phyloP scores from a whole-genome alignment of 2,888 invertebrate species.

The Dorcus parallelipipedus region DNA sequence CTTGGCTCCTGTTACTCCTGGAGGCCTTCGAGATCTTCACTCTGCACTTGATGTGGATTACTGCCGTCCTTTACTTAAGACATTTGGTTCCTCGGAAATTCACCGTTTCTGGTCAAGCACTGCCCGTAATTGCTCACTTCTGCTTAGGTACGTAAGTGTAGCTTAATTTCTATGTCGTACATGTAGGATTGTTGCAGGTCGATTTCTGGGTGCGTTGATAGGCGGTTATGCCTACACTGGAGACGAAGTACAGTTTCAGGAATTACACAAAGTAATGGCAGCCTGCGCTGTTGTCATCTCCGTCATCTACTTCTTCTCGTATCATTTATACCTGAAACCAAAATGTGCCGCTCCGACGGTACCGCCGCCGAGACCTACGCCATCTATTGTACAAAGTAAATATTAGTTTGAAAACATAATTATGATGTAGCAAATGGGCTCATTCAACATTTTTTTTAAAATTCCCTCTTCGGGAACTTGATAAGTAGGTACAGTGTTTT shows the following conservation, averaged over 20 bases:
- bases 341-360: constrained; percentile 64
- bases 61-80: constrained; percentile 75
- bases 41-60: constrained; percentile 75
- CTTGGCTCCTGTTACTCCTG: constrained; percentile 65
- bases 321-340: constrained; percentile 72
- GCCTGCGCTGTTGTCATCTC: constrained; percentile 64
- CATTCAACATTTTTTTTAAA: too few relatives aligned
- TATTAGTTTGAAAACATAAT: constrained; percentile 7
- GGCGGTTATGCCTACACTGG: constrained; percentile 52
- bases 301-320: constrained; percentile 65
- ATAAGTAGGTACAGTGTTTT: constrained; percentile 14
- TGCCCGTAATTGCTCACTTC: constrained; percentile 77
- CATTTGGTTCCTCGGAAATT: constrained; percentile 75
- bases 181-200: constrained; percentile 52
- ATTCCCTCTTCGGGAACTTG: too few relatives aligned
- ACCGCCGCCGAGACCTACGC: constrained; percentile 61
- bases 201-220: constrained; percentile 69
- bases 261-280: constrained; percentile 64
- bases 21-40: constrained; percentile 75
- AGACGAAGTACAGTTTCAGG: constrained; percentile 46
- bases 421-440: not conserved
- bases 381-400: constrained; percentile 63
- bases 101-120: constrained; percentile 73
- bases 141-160: constrained; percentile 57
- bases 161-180: not conserved